A percentile compares a stretch with the other conserved stretches of the same genome.
Evolutionary conservation across 2,797 vertebrate genomes (phyloP).

Genomic region (Chromis chromis): DNA sequence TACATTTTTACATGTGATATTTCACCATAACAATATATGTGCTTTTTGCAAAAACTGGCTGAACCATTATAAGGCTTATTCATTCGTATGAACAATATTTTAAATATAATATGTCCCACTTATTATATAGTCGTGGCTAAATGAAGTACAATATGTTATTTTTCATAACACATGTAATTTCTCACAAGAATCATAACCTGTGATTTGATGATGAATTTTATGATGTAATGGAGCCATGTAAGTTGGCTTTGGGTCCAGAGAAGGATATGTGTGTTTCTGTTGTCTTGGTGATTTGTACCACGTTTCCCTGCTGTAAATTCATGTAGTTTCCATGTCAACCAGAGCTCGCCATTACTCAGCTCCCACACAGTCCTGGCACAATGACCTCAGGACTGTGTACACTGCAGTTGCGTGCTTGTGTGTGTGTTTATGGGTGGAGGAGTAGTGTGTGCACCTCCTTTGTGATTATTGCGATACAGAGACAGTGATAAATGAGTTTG

Average conservation of each 20-base stretch:
- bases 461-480: slow-evolving; percentile 42
- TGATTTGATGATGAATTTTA: slow-evolving; percentile 1
- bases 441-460: slow-evolving; percentile 23
- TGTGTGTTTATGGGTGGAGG: not conserved
- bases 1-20: too few species aligned
- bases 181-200: not conserved
- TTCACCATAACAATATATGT: too few species aligned
- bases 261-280: slow-evolving; percentile 50
- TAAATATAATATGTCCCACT: not conserved
- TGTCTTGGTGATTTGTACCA: slow-evolving; percentile 55
- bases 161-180: not conserved
- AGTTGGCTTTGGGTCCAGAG: slow-evolving; percentile 13
- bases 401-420: slow-evolving; percentile 3
- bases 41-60: too few species aligned
- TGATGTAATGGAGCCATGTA: slow-evolving; percentile 3
- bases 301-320: slow-evolving; percentile 62
- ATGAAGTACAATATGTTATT: not conserved
- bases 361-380: slow-evolving; percentile 72
- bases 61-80: too few species aligned
- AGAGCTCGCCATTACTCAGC: slow-evolving; percentile 63
- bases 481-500: slow-evolving; percentile 59
- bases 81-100: too few species aligned
- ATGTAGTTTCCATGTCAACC: slow-evolving; percentile 82
- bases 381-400: slow-evolving; percentile 63
- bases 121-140: not conserved